These are phyloP conservation scores for Matsumyia berberina DNA, from an alignment of 2,888 invertebrate genomes.

Conservation along the genomic window DNA sequence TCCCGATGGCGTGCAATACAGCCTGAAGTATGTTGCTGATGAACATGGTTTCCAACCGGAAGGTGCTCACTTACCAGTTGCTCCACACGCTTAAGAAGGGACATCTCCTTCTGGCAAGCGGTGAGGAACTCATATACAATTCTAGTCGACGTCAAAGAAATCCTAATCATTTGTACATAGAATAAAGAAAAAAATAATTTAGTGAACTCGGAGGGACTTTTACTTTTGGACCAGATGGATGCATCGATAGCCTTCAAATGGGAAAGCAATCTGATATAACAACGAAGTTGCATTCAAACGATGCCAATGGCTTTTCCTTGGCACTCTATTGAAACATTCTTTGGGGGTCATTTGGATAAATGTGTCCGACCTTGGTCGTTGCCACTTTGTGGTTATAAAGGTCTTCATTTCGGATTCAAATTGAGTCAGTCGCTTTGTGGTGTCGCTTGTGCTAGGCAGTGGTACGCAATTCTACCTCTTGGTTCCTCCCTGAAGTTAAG, in stretches of 20 bases:
- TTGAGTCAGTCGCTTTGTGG: not conserved
- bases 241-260: no score
- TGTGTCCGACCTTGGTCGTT: not conserved
- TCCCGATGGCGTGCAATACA: conserved; percentile 86
- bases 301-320: no score
- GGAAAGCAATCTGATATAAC: no score
- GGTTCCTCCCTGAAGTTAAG: no score
- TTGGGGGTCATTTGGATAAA: not conserved
- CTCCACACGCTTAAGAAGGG: conserved; percentile 53
- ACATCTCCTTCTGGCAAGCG: conserved; percentile 2
- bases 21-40: conserved; percentile 84
- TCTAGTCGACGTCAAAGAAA: conserved; percentile 37
- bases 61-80: conserved; percentile 80
- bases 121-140: not conserved
- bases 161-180: conserved; percentile 25
- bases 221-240: no score
- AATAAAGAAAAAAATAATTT: conserved; percentile 24
- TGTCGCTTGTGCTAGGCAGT: not conserved
- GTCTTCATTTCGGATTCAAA: not conserved
- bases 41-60: conserved; percentile 81
- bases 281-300: no score
- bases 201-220: not conserved
- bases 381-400: not conserved
- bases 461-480: no score
- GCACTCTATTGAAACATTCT: conserved; percentile 2